Evolutionary conservation across 2,113 vertebrate genomes (phyloP).

Genomic region (Ictalurus furcatus): DNA sequence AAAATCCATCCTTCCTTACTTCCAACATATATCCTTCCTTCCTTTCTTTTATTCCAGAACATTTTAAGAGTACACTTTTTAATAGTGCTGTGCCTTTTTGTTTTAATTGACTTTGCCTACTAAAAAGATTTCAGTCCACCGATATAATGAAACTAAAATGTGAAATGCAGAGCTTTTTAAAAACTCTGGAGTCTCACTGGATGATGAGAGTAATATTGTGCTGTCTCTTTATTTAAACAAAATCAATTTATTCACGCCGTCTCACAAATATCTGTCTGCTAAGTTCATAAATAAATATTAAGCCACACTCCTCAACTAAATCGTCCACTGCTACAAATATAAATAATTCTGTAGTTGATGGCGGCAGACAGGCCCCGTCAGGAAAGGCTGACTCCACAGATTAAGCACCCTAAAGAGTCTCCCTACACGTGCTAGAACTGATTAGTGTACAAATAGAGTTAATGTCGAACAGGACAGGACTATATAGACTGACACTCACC

Average conservation of each 20-base stretch:
- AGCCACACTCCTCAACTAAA: background rate
- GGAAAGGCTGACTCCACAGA: constrained; percentile 13
- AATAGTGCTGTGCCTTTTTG: background rate
- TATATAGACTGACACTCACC: constrained; percentile 75
- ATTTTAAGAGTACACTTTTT: background rate
- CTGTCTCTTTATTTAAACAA: background rate
- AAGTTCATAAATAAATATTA: constrained; percentile 9
- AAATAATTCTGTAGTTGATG: background rate
- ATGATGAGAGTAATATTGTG: background rate
- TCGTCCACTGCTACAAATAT: background rate
- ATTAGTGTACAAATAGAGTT: constrained; percentile 1
- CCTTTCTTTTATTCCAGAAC: background rate
- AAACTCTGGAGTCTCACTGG: background rate
- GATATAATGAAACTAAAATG: background rate
- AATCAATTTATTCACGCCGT: background rate
- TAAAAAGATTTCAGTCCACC: background rate
- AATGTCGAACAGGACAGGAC: constrained; percentile 36
- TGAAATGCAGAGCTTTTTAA: background rate
- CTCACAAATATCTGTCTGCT: background rate
- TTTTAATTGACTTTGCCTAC: background rate
- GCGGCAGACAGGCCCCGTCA: background rate
- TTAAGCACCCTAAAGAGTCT: background rate
- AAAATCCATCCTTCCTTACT: background rate
- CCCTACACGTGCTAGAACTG: background rate
- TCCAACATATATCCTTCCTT: background rate